These are phyloP conservation scores for Sylvilagus bachmani DNA, from an alignment of 2,113 vertebrate genomes.

Conservation along the genomic window DNA sequence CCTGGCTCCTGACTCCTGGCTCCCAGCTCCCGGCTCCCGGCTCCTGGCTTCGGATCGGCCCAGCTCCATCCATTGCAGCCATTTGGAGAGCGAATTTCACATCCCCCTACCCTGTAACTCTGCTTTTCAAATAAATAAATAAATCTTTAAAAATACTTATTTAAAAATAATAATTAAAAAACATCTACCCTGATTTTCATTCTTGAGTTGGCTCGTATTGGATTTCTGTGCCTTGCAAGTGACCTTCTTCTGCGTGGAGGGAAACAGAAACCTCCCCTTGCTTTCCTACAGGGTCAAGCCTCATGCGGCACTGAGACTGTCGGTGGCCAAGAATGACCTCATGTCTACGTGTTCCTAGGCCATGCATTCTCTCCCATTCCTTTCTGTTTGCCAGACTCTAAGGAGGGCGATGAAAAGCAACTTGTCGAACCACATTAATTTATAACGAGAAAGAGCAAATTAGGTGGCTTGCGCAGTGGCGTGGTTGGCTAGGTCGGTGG, in stretches of 20 bases:
- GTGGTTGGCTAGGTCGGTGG: neutral
- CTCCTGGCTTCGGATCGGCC: no score
- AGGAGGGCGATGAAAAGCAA: neutral
- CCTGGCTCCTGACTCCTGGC: no score
- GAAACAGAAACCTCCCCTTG: neutral
- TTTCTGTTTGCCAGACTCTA: neutral
- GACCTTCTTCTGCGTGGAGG: neutral
- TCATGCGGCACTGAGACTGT: neutral
- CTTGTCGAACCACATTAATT: neutral
- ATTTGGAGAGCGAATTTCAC: no score
- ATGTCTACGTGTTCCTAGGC: neutral
- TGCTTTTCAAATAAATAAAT: no score
- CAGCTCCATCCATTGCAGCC: no score
- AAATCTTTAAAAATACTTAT: no score
- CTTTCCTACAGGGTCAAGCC: neutral
- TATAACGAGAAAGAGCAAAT: conserved; percentile 11
- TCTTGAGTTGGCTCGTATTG: neutral
- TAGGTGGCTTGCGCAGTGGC: neutral
- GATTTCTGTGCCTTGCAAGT: neutral
- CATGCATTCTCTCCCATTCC: neutral
- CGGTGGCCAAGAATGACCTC: neutral
- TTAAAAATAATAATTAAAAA: no score
- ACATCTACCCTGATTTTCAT: neutral
- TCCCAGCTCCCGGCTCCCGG: no score
- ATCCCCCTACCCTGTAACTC: no score